phyloP scores from a whole-genome alignment of 2,888 invertebrate genomes.

The Uloborus plumipes region DNA sequence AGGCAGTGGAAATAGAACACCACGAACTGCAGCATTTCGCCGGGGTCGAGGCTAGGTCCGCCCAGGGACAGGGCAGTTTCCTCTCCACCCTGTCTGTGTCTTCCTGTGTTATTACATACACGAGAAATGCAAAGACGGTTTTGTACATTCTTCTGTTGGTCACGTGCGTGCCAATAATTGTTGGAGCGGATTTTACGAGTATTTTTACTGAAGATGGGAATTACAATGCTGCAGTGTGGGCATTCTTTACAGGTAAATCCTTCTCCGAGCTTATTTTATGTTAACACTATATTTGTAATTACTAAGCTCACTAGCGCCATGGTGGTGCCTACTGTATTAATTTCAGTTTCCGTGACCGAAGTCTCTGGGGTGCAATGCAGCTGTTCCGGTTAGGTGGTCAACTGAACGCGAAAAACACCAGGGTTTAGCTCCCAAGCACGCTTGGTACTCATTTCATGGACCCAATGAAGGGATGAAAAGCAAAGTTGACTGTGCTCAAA shows the following conservation, averaged over 20 bases:
- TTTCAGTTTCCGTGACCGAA: no score
- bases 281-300: no score
- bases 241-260: slow-evolving; percentile 39
- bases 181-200: slow-evolving; percentile 28
- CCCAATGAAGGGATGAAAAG: no score
- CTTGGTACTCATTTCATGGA: no score
- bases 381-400: no score
- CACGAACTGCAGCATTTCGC: slow-evolving; percentile 38
- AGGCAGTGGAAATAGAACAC: slow-evolving; percentile 42
- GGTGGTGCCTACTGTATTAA: no score
- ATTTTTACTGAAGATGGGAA: slow-evolving; percentile 40
- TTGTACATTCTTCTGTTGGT: slow-evolving; percentile 13
- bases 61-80: slow-evolving; percentile 32
- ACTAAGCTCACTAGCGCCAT: no score
- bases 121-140: slow-evolving; percentile 2
- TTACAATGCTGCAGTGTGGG: slow-evolving; percentile 19
- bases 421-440: no score
- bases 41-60: slow-evolving; percentile 16
- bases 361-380: no score
- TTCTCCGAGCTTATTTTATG: background rate
- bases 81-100: slow-evolving; percentile 26
- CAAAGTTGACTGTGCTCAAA: no score
- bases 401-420: no score
- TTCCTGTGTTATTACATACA: slow-evolving; percentile 39
- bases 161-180: slow-evolving; percentile 25